phyloP scores from a whole-genome alignment of 2,888 invertebrate genomes.

The Melinaea marsaeus region DNA sequence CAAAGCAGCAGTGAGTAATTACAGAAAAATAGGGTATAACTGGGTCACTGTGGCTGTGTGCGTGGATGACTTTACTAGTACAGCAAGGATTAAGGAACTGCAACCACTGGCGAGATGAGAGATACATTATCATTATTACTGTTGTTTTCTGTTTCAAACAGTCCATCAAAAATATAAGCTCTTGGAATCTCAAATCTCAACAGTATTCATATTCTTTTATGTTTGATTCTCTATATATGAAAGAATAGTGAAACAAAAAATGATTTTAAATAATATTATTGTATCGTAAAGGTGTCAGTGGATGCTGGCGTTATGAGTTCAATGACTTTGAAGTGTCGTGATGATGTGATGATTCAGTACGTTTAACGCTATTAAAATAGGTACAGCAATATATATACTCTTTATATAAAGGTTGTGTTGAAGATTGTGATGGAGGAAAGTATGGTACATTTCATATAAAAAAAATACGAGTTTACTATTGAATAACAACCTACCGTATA shows the following conservation, averaged over 20 bases:
- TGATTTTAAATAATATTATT: background rate
- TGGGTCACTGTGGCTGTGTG: constrained; percentile 65
- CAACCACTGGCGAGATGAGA: background rate
- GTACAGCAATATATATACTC: background rate
- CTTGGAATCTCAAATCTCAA: background rate
- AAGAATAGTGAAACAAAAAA: background rate
- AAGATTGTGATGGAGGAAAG: background rate
- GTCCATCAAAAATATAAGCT: no score
- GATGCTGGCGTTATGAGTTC: constrained; percentile 29
- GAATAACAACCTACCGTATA: no score
- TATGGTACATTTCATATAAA: no score
- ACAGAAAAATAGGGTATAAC: constrained; percentile 73
- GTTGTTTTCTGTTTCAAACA: no score
- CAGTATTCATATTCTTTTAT: background rate
- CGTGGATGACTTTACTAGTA: constrained; percentile 34
- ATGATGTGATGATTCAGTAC: constrained; percentile 26
- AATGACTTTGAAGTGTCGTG: constrained; percentile 31
- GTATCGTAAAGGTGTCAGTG: constrained; percentile 9
- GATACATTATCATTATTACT: background rate
- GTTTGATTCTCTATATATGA: background rate
- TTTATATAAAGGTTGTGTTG: background rate
- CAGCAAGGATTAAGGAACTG: constrained; percentile 9
- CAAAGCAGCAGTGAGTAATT: constrained; percentile 72
- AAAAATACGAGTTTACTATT: no score
- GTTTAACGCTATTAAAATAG: constrained; percentile 14